Conservation (phyloP, 2,888 invertebrate genomes). For the Pristionchus maxplancki region DNA sequence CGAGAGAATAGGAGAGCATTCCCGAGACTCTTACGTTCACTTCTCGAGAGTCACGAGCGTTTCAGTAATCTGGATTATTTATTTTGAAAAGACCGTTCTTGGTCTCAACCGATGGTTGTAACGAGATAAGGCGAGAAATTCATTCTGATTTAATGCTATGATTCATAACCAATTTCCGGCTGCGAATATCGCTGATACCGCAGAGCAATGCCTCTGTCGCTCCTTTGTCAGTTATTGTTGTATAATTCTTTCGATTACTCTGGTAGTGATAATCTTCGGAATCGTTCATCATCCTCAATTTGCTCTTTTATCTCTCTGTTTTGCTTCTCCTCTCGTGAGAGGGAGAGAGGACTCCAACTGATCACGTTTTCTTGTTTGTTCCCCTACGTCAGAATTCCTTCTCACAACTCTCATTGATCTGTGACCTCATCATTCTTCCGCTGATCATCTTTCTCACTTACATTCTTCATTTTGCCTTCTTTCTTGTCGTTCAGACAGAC, state of each 20-base stretch:
- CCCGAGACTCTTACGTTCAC: neutral
- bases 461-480: neutral
- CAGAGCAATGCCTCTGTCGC: too few relatives aligned
- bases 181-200: too few relatives aligned
- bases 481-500: neutral
- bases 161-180: neutral
- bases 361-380: constrained; percentile 36
- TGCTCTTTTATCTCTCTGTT: constrained; percentile 17
- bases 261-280: neutral
- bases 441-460: neutral
- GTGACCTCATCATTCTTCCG: neutral
- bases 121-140: too few relatives aligned
- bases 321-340: neutral
- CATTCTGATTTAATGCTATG: neutral
- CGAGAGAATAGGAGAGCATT: neutral
- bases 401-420: neutral
- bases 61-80: neutral
- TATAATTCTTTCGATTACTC: neutral
- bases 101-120: too few relatives aligned
- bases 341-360: neutral
- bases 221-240: neutral
- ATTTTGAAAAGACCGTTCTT: neutral
- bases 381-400: neutral
- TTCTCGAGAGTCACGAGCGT: neutral
- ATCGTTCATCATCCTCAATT: neutral